Evolutionary conservation across 2,113 vertebrate species (phyloP), one percentile per base, ranked within the genome.

Genomic region (Tretioscincus oriximinensis): DNA sequence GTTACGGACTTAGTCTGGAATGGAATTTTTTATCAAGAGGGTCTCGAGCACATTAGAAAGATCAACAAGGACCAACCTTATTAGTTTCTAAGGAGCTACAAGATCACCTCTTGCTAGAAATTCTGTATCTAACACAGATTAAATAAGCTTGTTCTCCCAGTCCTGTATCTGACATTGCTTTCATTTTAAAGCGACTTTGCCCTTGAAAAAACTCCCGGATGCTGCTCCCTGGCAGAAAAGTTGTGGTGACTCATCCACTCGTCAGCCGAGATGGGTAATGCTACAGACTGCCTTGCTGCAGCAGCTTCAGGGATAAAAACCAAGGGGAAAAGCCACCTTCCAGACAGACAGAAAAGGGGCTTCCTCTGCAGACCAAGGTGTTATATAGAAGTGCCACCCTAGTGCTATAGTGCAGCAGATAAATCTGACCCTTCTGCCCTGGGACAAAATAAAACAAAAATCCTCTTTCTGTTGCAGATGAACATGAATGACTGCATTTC

Each of bases 191-290:
- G 54, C 65, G 64, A 24, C 54, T 84, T 22, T 75, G 82, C 64
- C 82, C 82, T 84, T 79, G 72, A 84, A 64, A 60, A 75, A 78
- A 69, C 76, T 69, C 76, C 51, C 51, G 71, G 76, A 68, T 69
- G 82, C 70, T 60, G 71, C 41, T 67, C 71, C 69, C 71, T 45
- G 71, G 49, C 45, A 58, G 73, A 45, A 70, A 20, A 7, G 60
- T 31, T 41, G 58, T 66, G 83, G 82, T 75, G 82, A 84, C 70
- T 79, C 82, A 84, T 84, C 76, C 9, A 9, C 73, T 81, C 5
- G 1, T 76, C 73, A 76, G 73, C 80, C 14, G 35, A 75, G 49
- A 70, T 35, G 31, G 77, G 51, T n/a, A 47, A 61, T 71, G 54
- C 67, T 79, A 60, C 51, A 79, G 67, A 70, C 67, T 70, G 65